Evolutionary conservation across 2,888 invertebrate species (phyloP).

Genomic region (Cataglyphis cursor): DNA sequence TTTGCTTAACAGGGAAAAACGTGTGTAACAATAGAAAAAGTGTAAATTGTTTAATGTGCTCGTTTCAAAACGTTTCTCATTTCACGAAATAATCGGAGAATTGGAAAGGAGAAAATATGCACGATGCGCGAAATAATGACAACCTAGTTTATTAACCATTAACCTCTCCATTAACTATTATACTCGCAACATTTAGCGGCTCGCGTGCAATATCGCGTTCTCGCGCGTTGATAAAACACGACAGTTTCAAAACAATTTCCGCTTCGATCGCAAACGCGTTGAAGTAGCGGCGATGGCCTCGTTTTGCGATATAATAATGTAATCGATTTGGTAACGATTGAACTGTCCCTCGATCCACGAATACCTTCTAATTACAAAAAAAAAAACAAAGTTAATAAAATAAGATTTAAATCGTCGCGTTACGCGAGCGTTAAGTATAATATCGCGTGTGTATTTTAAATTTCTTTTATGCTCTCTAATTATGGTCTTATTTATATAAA

Average conservation of each 20-base stretch:
- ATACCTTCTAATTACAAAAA: conserved; percentile 15
- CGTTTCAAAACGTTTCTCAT: conserved; percentile 4
- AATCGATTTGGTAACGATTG: conserved; percentile 48
- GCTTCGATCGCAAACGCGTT: conserved; percentile 40
- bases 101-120: conserved; percentile 15
- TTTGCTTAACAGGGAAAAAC: neutral
- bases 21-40: conserved; percentile 1
- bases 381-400: conserved; percentile 37
- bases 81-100: conserved; percentile 15
- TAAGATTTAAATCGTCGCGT: conserved; percentile 5
- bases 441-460: neutral
- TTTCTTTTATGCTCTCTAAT: neutral
- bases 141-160: conserved; percentile 51
- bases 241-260: conserved; percentile 55
- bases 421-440: neutral
- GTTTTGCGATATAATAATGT: conserved; percentile 47
- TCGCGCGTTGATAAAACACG: conserved; percentile 50
- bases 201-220: conserved; percentile 43
- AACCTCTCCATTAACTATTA: conserved; percentile 49
- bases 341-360: conserved; percentile 32
- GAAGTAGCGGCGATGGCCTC: conserved; percentile 45
- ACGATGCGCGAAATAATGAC: conserved; percentile 41
- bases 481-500: neutral
- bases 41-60: conserved; percentile 12
- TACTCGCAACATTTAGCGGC: conserved; percentile 57